Percentiles rank a stretch among this genome's conserved stretches.
Evolutionary conservation across 2,797 vertebrate species (phyloP).

Genomic region (Hoplostethus atlanticus): DNA sequence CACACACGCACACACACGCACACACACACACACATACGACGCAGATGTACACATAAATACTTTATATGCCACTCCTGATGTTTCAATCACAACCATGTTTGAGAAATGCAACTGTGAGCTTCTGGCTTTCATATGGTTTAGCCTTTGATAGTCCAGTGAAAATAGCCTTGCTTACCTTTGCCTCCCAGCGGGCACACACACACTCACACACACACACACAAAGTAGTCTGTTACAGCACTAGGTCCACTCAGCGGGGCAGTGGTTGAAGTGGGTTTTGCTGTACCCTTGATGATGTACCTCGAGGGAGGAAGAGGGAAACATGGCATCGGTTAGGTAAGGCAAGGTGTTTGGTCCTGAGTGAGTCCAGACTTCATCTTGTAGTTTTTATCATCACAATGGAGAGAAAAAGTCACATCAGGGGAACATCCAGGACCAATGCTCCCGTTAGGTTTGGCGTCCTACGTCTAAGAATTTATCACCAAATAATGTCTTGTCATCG

Average conservation of each 20-base stretch:
- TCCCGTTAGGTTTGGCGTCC: no score
- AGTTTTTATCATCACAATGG: no score
- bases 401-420: no score
- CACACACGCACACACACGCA: neutral
- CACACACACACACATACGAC: conserved; percentile 10
- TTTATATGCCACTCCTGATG: conserved; percentile 4
- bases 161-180: neutral
- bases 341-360: no score
- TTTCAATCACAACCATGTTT: conserved; percentile 12
- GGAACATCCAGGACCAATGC: no score
- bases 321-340: no score
- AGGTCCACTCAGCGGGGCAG: neutral
- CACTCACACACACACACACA: conserved; percentile 15
- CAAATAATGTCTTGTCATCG: no score
- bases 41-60: conserved; percentile 44
- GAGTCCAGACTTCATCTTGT: no score
- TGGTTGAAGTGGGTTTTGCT: neutral
- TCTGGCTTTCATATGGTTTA: neutral
- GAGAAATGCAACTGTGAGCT: neutral
- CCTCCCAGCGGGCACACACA: neutral
- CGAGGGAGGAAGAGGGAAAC: neutral
- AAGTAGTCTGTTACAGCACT: neutral
- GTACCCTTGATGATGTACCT: no score
- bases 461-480: neutral
- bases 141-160: neutral